phyloP scores from a whole-genome alignment of 2,888 invertebrate genomes.

The Apotomis betuletana region DNA sequence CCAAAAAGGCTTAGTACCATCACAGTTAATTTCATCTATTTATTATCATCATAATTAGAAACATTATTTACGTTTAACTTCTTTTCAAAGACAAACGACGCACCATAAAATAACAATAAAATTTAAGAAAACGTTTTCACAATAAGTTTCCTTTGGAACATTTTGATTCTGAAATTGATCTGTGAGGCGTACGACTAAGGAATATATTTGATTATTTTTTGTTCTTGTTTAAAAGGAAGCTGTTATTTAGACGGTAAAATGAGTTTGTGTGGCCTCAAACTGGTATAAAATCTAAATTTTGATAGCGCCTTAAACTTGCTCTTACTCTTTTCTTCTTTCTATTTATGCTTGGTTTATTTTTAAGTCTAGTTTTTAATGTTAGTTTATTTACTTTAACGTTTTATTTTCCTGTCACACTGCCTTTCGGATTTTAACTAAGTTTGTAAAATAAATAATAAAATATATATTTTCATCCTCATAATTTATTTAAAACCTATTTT shows the following conservation, averaged over 20 bases:
- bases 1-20: too few relatives aligned
- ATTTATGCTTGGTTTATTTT: too few relatives aligned
- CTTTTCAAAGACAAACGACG: constrained; percentile 38
- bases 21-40: constrained; percentile 15
- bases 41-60: constrained; percentile 31
- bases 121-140: constrained; percentile 33
- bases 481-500: too few relatives aligned
- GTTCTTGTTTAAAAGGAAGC: constrained; percentile 33
- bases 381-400: too few relatives aligned
- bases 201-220: constrained; percentile 1
- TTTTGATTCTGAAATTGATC: not conserved
- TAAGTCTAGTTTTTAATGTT: too few relatives aligned
- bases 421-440: too few relatives aligned
- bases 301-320: constrained; percentile 48
- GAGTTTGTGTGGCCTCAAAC: constrained; percentile 49
- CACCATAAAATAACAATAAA: constrained; percentile 39
- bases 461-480: too few relatives aligned
- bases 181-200: constrained; percentile 15
- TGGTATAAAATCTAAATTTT: constrained; percentile 49
- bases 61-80: constrained; percentile 24
- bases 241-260: constrained; percentile 53
- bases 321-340: constrained; percentile 35
- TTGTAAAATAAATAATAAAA: too few relatives aligned
- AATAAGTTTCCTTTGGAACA: constrained; percentile 3
- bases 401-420: too few relatives aligned